Conservation (phyloP, 2,888 invertebrate species). For the Agrilus cyanescens region DNA sequence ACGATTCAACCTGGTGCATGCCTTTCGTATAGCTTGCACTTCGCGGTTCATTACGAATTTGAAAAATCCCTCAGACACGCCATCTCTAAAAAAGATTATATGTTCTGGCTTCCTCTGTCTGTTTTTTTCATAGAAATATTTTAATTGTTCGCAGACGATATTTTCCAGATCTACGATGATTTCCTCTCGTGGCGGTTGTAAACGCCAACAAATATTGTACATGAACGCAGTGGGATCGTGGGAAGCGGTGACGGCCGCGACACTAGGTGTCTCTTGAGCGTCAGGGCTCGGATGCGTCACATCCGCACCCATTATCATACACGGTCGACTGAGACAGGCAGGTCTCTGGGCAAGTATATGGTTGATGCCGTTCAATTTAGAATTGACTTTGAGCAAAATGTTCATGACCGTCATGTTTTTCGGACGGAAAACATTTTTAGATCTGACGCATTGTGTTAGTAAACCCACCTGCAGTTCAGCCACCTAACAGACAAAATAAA, state of each 20-base stretch:
- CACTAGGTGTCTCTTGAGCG: conserved; percentile 49
- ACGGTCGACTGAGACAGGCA: conserved; percentile 39
- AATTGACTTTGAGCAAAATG: conserved; percentile 65
- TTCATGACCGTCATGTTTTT: conserved; percentile 54
- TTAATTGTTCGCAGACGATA: conserved; percentile 44
- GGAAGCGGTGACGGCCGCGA: conserved; percentile 66
- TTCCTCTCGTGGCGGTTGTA: conserved; percentile 64
- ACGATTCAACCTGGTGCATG: conserved; percentile 46
- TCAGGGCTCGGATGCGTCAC: conserved; percentile 87
- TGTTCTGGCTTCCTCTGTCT: conserved; percentile 43
- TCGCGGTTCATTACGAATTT: conserved; percentile 54
- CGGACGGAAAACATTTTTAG: conserved; percentile 24
- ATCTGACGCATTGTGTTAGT: conserved; percentile 57
- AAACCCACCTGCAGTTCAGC: conserved; percentile 58
- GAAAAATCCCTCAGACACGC: conserved; percentile 81
- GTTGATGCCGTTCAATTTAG: conserved; percentile 76
- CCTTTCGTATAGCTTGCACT: conserved; percentile 53
- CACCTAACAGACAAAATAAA: conserved; percentile 25
- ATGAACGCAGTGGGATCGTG: conserved; percentile 52
- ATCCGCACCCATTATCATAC: conserved; percentile 67
- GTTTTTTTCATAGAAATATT: conserved; percentile 39
- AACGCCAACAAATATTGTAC: conserved; percentile 64
- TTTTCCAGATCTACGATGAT: conserved; percentile 61
- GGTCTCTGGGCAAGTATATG: conserved; percentile 42
- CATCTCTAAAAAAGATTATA: conserved; percentile 73